Evolutionary conservation across 2,888 invertebrate species (phyloP).

Genomic region (Polymixis flavicincta): DNA sequence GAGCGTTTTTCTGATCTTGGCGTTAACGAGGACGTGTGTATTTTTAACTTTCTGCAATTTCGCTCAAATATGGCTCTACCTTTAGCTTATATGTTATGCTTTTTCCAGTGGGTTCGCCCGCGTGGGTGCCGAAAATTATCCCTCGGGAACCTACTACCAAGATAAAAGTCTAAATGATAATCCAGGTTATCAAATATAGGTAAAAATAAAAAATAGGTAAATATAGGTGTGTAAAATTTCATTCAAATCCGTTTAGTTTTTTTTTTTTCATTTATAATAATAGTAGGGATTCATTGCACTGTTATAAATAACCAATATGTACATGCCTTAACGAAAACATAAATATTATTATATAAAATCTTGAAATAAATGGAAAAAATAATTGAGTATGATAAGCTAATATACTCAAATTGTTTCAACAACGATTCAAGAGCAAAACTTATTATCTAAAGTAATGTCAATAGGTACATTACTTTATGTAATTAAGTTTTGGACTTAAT

Average conservation of each 20-base stretch:
- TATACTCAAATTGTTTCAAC: slow-evolving; percentile 27
- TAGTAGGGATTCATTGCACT: background rate
- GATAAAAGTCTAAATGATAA: too few relatives aligned
- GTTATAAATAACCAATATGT: background rate
- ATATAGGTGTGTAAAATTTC: too few relatives aligned
- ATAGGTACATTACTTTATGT: slow-evolving; percentile 10
- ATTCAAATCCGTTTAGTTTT: too few relatives aligned
- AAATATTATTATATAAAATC: background rate
- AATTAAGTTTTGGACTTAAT: slow-evolving; percentile 30
- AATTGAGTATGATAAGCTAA: slow-evolving; percentile 31
- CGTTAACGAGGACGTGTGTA: background rate
- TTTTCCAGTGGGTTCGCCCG: too few relatives aligned
- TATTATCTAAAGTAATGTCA: too few relatives aligned
- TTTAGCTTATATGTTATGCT: background rate
- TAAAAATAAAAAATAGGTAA: too few relatives aligned
- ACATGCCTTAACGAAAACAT: background rate
- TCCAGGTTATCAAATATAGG: too few relatives aligned
- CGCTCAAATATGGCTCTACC: background rate
- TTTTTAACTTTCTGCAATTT: background rate
- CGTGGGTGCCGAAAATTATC: too few relatives aligned
- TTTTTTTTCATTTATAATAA: too few relatives aligned
- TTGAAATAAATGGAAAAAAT: slow-evolving; percentile 35
- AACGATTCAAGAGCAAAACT: slow-evolving; percentile 19
- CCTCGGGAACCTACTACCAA: too few relatives aligned
- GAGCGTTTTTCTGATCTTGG: background rate